These are phyloP conservation scores for Euura lappo DNA, from an alignment of 1,140 invertebrate species.

Conservation along the genomic window DNA sequence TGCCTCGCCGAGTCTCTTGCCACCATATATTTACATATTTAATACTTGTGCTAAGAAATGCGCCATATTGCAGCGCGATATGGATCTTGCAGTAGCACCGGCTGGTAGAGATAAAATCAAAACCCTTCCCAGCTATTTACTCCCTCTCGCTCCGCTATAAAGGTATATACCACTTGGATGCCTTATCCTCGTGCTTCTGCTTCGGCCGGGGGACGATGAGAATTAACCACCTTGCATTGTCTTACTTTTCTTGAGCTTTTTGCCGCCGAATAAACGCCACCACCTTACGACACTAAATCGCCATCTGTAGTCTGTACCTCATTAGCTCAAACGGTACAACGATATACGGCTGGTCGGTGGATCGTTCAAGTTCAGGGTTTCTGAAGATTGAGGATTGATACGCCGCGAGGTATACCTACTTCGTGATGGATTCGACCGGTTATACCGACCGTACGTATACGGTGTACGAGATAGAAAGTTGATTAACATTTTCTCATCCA, in stretches of 20 bases:
- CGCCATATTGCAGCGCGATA: slow-evolving; percentile 15
- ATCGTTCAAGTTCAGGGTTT: too few relatives aligned
- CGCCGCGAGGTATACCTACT: too few relatives aligned
- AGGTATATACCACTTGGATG: too few relatives aligned
- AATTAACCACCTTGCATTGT: slow-evolving; percentile 12
- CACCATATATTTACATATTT: slow-evolving; percentile 6
- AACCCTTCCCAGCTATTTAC: slow-evolving; percentile 6
- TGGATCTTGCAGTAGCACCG: slow-evolving; percentile 26
- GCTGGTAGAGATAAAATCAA: slow-evolving; percentile 39
- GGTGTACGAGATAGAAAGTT: background rate
- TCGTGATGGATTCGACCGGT: background rate
- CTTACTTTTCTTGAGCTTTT: slow-evolving; percentile 16
- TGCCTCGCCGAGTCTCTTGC: background rate
- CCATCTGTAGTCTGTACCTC: slow-evolving; percentile 43
- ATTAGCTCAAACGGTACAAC: slow-evolving; percentile 49
- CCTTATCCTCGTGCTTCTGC: background rate
- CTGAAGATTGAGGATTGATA: too few relatives aligned
- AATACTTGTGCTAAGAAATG: background rate
- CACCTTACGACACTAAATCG: slow-evolving; percentile 30
- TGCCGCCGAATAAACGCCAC: background rate
- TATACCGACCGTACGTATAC: background rate
- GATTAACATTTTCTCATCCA: background rate
- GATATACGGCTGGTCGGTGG: too few relatives aligned
- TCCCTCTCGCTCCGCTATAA: background rate
- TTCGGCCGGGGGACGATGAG: background rate